Base-by-base conservation (phyloP, 2,113 vertebrate genomes). In the Cranoglanis bouderius region DNA sequence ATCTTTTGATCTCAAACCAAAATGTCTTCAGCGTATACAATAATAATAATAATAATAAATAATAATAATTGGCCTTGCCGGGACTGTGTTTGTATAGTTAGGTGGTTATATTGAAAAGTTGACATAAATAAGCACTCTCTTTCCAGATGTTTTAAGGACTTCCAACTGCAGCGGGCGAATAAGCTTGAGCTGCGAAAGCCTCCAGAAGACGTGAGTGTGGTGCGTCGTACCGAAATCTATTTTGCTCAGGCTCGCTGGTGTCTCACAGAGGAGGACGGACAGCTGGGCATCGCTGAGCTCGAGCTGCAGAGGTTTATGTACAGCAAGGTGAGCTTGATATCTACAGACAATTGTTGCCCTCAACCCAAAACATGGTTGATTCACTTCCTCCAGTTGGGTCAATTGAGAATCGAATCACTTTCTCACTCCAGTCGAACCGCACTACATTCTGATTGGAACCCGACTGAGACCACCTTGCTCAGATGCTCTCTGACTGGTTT, bases 291-390 rank as follows among this genome's bases (percentile, higher is more conserved):
- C 2, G 98, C 98, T 0, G 98, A 99, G 93, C 95, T 99, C 87
- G 98, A 99, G 93, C 96, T 99, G 74, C 97, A 99, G 92, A 96
- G 98, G 77, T 99, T 99, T 91, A 97, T 99, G 92, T 99, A 99
- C 92, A 99, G 98, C 94, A 99, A 99, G 98, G 98, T 99, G 93
- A 84, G 91, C 14, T 53, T 13, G 38, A 29, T 35, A 29, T 83
- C 24, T 83, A 7, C 10, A 43, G 55, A 43, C 8, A 40, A 61
- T 14, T 55, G 3, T 38, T 24, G n/a, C 3, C 19, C n/a, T 55
- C 49, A 53, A 55, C 29, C 16, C 35, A 38, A 13, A 26, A 59
- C 21, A 61, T 82, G 81, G 10, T 38, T 57, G 8, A 16, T 40
- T 38, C 10, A 40, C 4, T 9, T 59, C 32, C 9, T 53, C n/a